Evolutionary conservation across 2,113 vertebrate species (phyloP).

Genomic region (Thryonomys swinderianus): DNA sequence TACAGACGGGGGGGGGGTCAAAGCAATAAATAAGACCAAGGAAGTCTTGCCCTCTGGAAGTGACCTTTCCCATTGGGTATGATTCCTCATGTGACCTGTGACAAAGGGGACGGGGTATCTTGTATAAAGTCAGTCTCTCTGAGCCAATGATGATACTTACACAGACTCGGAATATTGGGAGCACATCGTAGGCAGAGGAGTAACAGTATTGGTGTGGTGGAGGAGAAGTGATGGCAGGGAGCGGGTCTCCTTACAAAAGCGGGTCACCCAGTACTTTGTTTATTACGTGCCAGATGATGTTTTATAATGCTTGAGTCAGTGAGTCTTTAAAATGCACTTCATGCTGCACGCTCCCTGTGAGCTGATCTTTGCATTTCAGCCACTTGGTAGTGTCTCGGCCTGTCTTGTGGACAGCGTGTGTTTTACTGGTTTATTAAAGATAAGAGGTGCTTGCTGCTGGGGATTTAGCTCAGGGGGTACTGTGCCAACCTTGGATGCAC

Average conservation of each 20-base stretch:
- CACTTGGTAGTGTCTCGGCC: not conserved
- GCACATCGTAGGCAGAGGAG: not conserved
- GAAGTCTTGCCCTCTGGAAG: not conserved
- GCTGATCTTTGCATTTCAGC: not conserved
- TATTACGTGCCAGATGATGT: not conserved
- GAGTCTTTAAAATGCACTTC: not conserved
- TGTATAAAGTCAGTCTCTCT: not conserved
- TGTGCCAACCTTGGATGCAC: too few species aligned
- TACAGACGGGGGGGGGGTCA: not conserved
- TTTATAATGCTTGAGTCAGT: not conserved
- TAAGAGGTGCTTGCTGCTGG: too few species aligned
- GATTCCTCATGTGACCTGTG: not conserved
- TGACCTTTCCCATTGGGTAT: not conserved
- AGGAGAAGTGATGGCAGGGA: not conserved
- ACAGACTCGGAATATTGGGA: not conserved
- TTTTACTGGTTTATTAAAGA: not conserved
- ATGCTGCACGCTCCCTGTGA: not conserved
- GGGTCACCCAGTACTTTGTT: not conserved
- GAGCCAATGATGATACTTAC: not conserved
- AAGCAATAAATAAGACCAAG: not conserved
- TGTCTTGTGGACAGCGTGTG: not conserved
- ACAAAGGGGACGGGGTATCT: not conserved
- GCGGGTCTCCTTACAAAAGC: not conserved
- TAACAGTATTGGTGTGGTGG: not conserved
- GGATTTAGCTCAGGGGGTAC: too few species aligned